Percentiles rank a stretch among this genome's conserved stretches.
Evolutionary conservation across 2,888 invertebrate species (phyloP).

Genomic region (Hofmannophila pseudospretella): DNA sequence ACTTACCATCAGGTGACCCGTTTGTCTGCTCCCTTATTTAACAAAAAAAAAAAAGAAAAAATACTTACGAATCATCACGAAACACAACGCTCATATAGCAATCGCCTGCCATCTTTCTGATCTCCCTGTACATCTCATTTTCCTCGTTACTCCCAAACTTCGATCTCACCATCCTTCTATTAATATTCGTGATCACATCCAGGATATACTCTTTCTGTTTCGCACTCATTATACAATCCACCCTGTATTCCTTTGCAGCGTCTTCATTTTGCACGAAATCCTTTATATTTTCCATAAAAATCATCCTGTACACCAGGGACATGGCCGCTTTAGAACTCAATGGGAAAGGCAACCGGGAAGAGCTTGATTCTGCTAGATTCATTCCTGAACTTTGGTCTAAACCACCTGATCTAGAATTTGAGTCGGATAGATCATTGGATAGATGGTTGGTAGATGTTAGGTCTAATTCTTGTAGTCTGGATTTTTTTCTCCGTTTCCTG

Average conservation of each 20-base stretch:
- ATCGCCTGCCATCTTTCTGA: background rate
- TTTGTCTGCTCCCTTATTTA: too few species aligned
- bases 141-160: background rate
- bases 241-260: background rate
- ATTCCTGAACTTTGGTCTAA: too few species aligned
- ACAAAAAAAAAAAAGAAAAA: too few species aligned
- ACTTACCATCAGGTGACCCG: too few species aligned
- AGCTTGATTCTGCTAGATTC: too few species aligned
- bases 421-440: too few species aligned
- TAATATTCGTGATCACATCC: background rate
- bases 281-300: background rate
- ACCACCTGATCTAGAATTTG: too few species aligned
- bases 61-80: conserved; percentile 4
- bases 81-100: conserved; percentile 2
- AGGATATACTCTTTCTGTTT: conserved; percentile 2
- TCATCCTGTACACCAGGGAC: background rate
- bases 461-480: background rate
- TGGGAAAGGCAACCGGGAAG: too few species aligned
- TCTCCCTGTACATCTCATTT: conserved; percentile 3
- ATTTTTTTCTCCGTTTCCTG: background rate
- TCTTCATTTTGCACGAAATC: conserved; percentile 1
- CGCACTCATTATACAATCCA: background rate
- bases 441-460: too few species aligned
- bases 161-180: background rate
- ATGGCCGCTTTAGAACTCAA: background rate